Evolutionary conservation across 1,140 invertebrate species (phyloP).

Genomic region (Plectrocnemia conspersa): DNA sequence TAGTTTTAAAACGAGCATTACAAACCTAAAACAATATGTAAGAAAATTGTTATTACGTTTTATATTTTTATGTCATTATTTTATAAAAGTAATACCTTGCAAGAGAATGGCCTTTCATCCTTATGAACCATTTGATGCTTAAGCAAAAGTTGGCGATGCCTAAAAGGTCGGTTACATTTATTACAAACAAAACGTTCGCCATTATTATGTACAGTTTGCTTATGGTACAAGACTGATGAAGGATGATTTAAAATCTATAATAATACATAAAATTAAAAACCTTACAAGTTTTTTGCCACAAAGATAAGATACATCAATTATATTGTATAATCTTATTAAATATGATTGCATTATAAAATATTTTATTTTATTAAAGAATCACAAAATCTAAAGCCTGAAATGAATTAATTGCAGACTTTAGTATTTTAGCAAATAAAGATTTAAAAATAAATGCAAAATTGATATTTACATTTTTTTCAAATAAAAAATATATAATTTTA

Average conservation of each 20-base stretch:
- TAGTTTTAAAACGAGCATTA: constrained; percentile 64
- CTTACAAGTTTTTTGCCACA: not conserved
- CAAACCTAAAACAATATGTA: constrained; percentile 47
- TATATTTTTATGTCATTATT: too few relatives aligned
- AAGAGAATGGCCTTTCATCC: constrained; percentile 57
- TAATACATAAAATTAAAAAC: constrained; percentile 8
- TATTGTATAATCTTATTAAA: too few relatives aligned
- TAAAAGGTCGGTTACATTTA: constrained; percentile 66
- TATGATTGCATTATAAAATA: too few relatives aligned
- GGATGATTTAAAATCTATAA: constrained; percentile 46
- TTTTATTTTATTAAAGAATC: not conserved
- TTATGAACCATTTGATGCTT: constrained; percentile 68
- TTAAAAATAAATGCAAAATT: too few relatives aligned
- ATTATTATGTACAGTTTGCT: constrained; percentile 63
- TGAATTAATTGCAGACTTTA: not conserved
- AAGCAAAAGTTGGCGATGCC: constrained; percentile 64
- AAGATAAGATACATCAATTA: too few relatives aligned
- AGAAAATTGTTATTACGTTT: too few relatives aligned
- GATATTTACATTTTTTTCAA: too few relatives aligned
- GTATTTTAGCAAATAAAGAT: too few relatives aligned
- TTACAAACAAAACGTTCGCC: constrained; percentile 62
- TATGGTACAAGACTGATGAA: constrained; percentile 66
- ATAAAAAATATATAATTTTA: constrained; percentile 36
- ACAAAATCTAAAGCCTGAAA: not conserved
- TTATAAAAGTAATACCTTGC: constrained; percentile 49